These are phyloP conservation scores for Hydrolagus colliei DNA, from an alignment of 2,797 vertebrate species.

Conservation along the genomic window DNA sequence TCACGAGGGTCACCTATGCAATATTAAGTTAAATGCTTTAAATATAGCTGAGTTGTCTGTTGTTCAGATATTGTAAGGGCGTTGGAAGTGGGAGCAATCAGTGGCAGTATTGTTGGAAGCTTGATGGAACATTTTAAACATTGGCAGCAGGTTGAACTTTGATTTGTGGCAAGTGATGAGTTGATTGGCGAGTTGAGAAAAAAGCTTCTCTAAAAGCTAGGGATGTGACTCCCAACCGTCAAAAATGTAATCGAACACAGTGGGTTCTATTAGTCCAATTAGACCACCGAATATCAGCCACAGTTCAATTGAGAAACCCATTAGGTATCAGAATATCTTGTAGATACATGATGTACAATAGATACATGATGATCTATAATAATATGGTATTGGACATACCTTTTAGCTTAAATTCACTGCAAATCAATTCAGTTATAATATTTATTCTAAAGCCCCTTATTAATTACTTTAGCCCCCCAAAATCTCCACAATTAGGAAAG, in stretches of 20 bases:
- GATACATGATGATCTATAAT: neutral
- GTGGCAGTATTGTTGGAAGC: neutral
- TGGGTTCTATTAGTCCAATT: neutral
- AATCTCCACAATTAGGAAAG: neutral
- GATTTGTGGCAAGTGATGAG: neutral
- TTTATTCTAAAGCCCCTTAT: too few species aligned
- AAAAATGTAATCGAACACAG: conserved; percentile 14
- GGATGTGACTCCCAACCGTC: neutral
- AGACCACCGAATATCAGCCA: neutral
- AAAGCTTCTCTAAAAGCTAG: neutral
- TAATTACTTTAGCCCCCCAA: neutral
- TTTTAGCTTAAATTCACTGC: neutral
- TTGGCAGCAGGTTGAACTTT: neutral
- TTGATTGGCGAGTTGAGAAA: neutral
- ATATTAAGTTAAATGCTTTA: neutral
- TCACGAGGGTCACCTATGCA: neutral
- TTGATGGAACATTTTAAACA: neutral
- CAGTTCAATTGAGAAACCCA: neutral
- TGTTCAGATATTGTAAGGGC: neutral
- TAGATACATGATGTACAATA: neutral
- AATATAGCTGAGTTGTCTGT: neutral
- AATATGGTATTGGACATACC: neutral
- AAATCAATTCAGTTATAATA: too few species aligned
- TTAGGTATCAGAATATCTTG: neutral
- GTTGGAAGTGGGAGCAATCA: neutral